Evolutionary conservation across 2,113 vertebrate species (phyloP).

Genomic region (Acanthochromis polyacanthus): DNA sequence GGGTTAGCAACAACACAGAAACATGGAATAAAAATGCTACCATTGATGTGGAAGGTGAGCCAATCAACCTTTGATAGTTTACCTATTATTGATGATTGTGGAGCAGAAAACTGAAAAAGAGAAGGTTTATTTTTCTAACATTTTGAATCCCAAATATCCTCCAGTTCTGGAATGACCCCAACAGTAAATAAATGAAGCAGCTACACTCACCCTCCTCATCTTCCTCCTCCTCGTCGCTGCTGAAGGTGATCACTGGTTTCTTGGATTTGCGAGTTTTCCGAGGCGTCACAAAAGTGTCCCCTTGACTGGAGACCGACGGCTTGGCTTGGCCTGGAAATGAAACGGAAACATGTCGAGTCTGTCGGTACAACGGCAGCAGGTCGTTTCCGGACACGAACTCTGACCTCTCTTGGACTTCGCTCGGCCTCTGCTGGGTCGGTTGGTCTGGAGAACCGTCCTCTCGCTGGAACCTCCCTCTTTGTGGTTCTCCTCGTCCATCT

Average conservation of each 20-base stretch:
- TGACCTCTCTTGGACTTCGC: conserved; percentile 59
- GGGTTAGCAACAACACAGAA: too few relatives aligned
- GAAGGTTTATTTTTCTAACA: too few relatives aligned
- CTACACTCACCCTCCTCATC: conserved; percentile 80
- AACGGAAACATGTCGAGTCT: neutral
- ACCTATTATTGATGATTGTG: too few relatives aligned
- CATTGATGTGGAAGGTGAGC: too few relatives aligned
- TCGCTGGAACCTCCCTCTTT: conserved; percentile 50
- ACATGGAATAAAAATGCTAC: too few relatives aligned
- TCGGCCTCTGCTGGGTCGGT: conserved; percentile 56
- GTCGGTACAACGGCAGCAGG: neutral
- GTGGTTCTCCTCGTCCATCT: conserved; percentile 72
- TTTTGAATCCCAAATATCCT: too few relatives aligned
- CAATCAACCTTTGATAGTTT: too few relatives aligned
- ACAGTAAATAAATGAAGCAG: neutral
- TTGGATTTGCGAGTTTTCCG: conserved; percentile 73
- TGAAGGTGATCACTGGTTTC: conserved; percentile 87
- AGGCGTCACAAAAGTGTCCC: conserved; percentile 86
- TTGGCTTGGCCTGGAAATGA: conserved; percentile 73
- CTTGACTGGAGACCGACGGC: conserved; percentile 50
- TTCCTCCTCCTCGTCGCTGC: conserved; percentile 89
- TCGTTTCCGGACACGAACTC: neutral
- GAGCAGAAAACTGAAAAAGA: too few relatives aligned
- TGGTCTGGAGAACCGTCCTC: conserved; percentile 22
- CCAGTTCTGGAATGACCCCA: too few relatives aligned